Evolutionary conservation across 2,797 vertebrate species (phyloP).

Genomic region (Parauchenoglanis punctatus): DNA sequence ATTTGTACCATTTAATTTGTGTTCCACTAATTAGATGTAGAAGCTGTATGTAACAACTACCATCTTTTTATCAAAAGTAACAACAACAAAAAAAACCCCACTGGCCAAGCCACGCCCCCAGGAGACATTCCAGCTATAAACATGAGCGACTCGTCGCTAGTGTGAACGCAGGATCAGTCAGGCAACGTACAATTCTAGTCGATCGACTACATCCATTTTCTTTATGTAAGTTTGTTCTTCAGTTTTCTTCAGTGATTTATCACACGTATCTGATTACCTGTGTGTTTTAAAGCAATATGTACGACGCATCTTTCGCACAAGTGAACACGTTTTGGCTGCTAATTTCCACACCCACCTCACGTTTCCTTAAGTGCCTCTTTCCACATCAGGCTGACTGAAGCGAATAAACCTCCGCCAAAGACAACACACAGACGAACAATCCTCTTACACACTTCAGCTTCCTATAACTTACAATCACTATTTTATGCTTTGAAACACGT

Average conservation of each 20-base stretch:
- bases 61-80: not conserved
- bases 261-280: not conserved
- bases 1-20: not conserved
- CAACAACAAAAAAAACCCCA: not conserved
- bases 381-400: not conserved
- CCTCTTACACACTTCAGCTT: not conserved
- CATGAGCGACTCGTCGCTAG: not conserved
- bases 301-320: not conserved
- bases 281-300: not conserved
- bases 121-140: not conserved
- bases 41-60: not conserved
- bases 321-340: not conserved
- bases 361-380: conserved; percentile 31
- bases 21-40: not conserved
- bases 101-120: not conserved
- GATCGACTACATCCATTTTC: not conserved
- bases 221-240: not conserved
- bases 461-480: not conserved
- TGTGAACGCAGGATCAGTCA: not conserved
- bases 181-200: not conserved
- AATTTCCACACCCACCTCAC: not conserved
- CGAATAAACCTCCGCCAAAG: conserved; percentile 4
- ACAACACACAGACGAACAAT: not conserved
- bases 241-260: not conserved
- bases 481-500: not conserved